Evolutionary conservation across 1,140 invertebrate genomes (phyloP).

Genomic region (Drosophila pallidifrons): DNA sequence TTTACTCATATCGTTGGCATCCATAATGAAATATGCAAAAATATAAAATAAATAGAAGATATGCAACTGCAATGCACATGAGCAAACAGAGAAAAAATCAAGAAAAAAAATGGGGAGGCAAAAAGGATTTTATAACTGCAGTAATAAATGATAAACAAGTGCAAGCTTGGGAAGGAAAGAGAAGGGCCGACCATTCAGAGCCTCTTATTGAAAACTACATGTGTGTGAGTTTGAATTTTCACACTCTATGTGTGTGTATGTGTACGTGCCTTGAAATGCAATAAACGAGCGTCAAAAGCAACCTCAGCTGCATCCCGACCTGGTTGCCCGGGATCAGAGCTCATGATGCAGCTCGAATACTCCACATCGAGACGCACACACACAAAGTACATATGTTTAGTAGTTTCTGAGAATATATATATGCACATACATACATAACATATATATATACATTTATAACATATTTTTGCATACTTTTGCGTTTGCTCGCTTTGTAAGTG

Average conservation of each 20-base stretch:
- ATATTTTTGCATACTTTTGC: background rate
- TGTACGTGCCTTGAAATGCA: constrained; percentile 72
- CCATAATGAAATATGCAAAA: constrained; percentile 65
- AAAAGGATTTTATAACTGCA: constrained; percentile 69
- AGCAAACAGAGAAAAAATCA: constrained; percentile 30
- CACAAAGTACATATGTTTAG: background rate
- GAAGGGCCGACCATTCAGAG: constrained; percentile 21
- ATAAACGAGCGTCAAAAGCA: constrained; percentile 46
- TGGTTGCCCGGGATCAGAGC: constrained; percentile 32
- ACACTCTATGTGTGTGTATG: constrained; percentile 23
- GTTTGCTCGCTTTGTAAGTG: background rate
- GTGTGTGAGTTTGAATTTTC: constrained; percentile 11
- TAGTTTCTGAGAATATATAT: too few relatives aligned
- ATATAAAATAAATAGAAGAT: constrained; percentile 52
- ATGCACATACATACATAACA: constrained; percentile 4
- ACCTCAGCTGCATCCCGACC: constrained; percentile 39
- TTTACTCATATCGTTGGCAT: constrained; percentile 54
- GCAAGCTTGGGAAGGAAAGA: constrained; percentile 58
- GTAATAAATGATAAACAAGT: constrained; percentile 80
- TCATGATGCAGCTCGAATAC: constrained; percentile 39
- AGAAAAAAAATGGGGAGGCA: background rate
- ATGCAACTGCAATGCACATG: constrained; percentile 39
- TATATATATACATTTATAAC: too few relatives aligned
- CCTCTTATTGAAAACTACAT: constrained; percentile 65
- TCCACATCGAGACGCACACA: constrained; percentile 2